Evolutionary conservation across 2,888 invertebrate genomes (phyloP).

Genomic region (Conops quadrifasciatus): DNA sequence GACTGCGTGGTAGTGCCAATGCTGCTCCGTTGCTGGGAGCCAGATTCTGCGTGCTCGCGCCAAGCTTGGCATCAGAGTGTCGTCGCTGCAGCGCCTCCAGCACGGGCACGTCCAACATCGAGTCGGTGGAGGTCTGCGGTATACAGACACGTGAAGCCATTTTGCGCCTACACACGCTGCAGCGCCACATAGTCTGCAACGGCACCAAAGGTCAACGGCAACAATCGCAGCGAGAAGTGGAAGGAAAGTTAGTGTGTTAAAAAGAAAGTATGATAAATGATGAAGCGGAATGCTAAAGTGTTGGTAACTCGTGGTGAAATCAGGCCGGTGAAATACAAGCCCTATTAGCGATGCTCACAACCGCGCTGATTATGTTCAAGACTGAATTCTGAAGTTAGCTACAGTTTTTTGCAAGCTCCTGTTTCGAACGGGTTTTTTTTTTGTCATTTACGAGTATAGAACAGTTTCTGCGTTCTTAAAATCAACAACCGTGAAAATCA

Average conservation of each 20-base stretch:
- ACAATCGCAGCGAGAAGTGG: background rate
- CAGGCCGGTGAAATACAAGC: too few species aligned
- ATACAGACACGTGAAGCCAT: conserved; percentile 80
- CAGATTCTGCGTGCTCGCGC: conserved; percentile 68
- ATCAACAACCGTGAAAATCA: too few species aligned
- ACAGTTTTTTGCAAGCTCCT: too few species aligned
- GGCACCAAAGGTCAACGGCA: background rate
- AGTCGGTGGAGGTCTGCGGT: conserved; percentile 86
- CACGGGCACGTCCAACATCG: conserved; percentile 80
- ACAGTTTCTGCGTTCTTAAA: too few species aligned
- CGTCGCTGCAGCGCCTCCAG: conserved; percentile 81
- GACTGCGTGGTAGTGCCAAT: conserved; percentile 84
- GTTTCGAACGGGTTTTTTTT: too few species aligned
- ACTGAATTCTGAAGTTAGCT: too few species aligned
- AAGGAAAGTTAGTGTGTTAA: conserved; percentile 1
- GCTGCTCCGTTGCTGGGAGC: conserved; percentile 64
- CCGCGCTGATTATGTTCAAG: too few species aligned
- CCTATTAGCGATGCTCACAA: too few species aligned
- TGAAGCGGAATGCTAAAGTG: too few species aligned
- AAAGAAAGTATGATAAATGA: background rate
- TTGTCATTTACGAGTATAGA: too few species aligned
- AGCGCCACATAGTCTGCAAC: conserved; percentile 79
- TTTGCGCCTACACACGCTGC: conserved; percentile 87
- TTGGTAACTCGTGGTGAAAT: too few species aligned
- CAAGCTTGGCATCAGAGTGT: conserved; percentile 80